Conservation (phyloP, 2,888 invertebrate species). For the Keiferia lycopersicella region DNA sequence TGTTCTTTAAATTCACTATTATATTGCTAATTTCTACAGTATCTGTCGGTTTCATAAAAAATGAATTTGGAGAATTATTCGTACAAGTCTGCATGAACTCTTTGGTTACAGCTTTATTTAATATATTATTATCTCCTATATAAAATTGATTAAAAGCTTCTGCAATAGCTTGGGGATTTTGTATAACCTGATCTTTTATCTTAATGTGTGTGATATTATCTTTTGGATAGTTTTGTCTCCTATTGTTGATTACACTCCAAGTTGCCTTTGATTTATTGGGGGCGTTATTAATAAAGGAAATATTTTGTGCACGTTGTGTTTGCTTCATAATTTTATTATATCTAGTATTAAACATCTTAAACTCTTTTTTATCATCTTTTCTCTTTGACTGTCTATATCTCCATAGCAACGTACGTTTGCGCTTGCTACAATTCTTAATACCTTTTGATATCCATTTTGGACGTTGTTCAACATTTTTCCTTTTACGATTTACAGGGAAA, state of each 20-base stretch:
- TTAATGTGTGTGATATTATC: not conserved
- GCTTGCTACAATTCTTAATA: conserved; percentile 17
- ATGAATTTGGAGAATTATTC: not conserved
- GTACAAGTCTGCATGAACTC: not conserved
- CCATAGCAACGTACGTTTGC: conserved; percentile 9
- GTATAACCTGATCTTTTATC: not conserved
- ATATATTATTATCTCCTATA: not conserved
- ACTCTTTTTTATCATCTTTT: not conserved
- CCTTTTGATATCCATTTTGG: conserved; percentile 17
- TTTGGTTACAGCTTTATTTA: not conserved
- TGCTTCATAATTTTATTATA: conserved; percentile 6
- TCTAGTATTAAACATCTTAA: conserved; percentile 4
- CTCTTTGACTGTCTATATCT: conserved; percentile 6
- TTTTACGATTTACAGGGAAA: not conserved
- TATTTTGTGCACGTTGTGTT: conserved; percentile 12
- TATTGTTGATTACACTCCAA: not conserved
- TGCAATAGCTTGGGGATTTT: conserved; percentile 1
- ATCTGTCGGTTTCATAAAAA: conserved; percentile 11
- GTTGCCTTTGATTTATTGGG: conserved; percentile 3
- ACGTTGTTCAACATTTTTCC: not conserved
- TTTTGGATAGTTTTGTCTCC: not conserved
- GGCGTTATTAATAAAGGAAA: not conserved
- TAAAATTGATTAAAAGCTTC: conserved; percentile 9
- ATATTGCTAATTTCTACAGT: not conserved
- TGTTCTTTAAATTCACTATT: not conserved